Percentiles rank a stretch among this genome's conserved stretches.
phyloP scores from a whole-genome alignment of 2,888 invertebrate species.

The Chrysodeixis includens region DNA sequence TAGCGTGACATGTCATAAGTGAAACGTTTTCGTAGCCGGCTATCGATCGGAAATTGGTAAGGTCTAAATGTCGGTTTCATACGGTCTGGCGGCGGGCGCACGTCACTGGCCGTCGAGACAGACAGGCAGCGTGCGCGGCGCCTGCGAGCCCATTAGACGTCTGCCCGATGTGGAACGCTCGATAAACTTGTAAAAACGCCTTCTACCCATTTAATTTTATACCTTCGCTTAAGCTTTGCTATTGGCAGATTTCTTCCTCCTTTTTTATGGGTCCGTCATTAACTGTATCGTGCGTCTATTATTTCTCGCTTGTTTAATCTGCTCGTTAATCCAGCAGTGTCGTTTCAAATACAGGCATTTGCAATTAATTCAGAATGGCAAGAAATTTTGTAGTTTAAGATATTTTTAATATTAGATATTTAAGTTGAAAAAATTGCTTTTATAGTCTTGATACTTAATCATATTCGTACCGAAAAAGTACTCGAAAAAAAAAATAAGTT shows the following conservation, averaged over 20 bases:
- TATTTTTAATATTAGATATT: conserved; percentile 18
- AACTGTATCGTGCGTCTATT: conserved; percentile 82
- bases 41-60: conserved; percentile 76
- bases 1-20: conserved; percentile 64
- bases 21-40: conserved; percentile 62
- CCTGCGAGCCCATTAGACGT: conserved; percentile 86
- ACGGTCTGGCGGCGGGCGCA: conserved; percentile 64
- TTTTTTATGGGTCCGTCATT: conserved; percentile 82
- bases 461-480: conserved; percentile 38
- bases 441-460: no score
- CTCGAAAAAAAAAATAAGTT: conserved; percentile 40
- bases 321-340: conserved; percentile 69
- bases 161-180: conserved; percentile 88
- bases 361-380: conserved; percentile 55
- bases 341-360: conserved; percentile 64
- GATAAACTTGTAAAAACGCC: conserved; percentile 89
- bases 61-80: conserved; percentile 67
- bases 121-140: conserved; percentile 86
- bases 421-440: no score
- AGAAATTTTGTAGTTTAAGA: conserved; percentile 45
- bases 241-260: conserved; percentile 86
- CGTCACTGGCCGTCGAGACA: conserved; percentile 81
- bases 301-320: conserved; percentile 77
- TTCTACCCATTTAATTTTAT: conserved; percentile 89
- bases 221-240: conserved; percentile 86